Conservation (phyloP, 1,140 invertebrate species). For the Drosophila tropicalis region DNA sequence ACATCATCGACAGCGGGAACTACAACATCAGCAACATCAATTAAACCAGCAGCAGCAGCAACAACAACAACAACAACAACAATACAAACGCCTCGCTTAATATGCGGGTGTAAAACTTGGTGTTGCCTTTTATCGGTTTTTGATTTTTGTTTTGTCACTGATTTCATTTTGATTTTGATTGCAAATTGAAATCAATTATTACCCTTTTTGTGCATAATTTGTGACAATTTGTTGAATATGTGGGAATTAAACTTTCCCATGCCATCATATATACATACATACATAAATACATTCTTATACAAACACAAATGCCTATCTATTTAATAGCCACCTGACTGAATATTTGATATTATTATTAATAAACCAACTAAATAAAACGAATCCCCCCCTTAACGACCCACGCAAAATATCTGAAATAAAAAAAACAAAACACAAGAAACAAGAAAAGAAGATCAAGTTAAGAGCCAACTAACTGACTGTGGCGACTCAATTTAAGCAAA, state of each 20-base stretch:
- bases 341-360: conserved; percentile 1
- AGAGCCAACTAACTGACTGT: conserved; percentile 37
- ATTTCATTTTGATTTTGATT: conserved; percentile 81
- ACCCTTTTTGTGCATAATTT: conserved; percentile 73
- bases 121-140: conserved; percentile 53
- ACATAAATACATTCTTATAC: background rate
- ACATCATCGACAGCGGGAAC: conserved; percentile 13
- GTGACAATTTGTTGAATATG: conserved; percentile 58
- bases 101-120: conserved; percentile 69
- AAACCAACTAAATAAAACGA: conserved; percentile 2
- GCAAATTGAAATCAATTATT: conserved; percentile 80
- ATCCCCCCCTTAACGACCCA: background rate
- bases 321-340: conserved; percentile 6
- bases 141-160: conserved; percentile 81
- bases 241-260: conserved; percentile 26
- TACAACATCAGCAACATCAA: conserved; percentile 60
- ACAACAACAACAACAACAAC: conserved; percentile 52
- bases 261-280: background rate
- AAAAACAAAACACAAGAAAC: conserved; percentile 17
- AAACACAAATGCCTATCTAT: background rate
- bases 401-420: conserved; percentile 17
- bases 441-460: conserved; percentile 12
- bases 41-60: conserved; percentile 41
- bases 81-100: conserved; percentile 32
- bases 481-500: conserved; percentile 76